Evolutionary conservation across 2,797 vertebrate genomes (phyloP).

Genomic region (Argyrosomus regius): DNA sequence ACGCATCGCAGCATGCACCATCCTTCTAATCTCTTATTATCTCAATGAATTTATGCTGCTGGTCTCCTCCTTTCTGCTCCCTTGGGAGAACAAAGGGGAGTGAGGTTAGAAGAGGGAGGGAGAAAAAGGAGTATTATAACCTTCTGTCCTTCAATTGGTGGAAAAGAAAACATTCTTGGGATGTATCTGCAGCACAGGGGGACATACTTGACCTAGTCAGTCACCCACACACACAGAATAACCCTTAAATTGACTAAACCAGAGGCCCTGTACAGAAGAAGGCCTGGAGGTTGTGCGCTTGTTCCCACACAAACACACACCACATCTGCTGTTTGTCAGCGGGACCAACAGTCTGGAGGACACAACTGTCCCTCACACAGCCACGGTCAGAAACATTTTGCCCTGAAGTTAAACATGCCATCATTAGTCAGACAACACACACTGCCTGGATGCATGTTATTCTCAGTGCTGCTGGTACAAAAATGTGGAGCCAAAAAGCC

Average conservation of each 20-base stretch:
- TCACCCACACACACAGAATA: constrained; percentile 42
- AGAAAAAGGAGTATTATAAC: constrained; percentile 21
- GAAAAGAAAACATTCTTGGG: constrained; percentile 81
- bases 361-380: constrained; percentile 17
- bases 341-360: constrained; percentile 17
- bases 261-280: constrained; percentile 30
- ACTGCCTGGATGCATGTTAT: constrained; percentile 3
- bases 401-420: constrained; percentile 8
- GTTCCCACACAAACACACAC: constrained; percentile 38
- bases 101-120: neutral
- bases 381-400: neutral
- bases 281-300: constrained; percentile 26
- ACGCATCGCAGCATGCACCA: neutral
- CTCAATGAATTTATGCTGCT: neutral
- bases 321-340: constrained; percentile 46
- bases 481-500: neutral
- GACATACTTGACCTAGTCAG: constrained; percentile 54
- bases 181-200: constrained; percentile 60
- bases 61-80: constrained; percentile 1
- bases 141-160: constrained; percentile 52
- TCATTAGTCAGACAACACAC: constrained; percentile 19
- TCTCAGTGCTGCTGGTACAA: constrained; percentile 2
- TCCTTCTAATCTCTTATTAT: constrained; percentile 11
- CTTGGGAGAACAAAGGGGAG: constrained; percentile 5
- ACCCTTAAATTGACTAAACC: constrained; percentile 36